phyloP scores from a whole-genome alignment of 2,797 vertebrate genomes.

The Craterocephalus amniculus region DNA sequence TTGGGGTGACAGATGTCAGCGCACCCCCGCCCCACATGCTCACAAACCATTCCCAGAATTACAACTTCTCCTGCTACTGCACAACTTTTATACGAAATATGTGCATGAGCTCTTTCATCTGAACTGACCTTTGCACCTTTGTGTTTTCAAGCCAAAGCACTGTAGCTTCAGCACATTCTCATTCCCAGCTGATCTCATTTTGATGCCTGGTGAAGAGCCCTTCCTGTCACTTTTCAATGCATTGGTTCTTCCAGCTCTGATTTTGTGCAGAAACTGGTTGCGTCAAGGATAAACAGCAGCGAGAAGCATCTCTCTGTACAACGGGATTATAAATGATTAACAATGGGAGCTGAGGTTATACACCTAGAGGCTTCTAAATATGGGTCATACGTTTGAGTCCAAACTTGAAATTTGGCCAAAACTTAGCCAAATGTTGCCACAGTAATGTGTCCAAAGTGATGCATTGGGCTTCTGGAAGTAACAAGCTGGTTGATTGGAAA shows the following conservation, averaged over 20 bases:
- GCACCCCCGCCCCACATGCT: background rate
- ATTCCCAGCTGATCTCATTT: background rate
- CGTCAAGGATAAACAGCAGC: background rate
- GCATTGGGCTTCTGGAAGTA: no score
- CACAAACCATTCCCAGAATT: constrained; percentile 18
- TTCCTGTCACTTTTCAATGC: background rate
- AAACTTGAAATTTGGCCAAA: no score
- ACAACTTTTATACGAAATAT: background rate
- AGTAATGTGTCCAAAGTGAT: no score
- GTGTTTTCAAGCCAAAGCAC: background rate
- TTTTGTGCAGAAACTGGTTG: background rate
- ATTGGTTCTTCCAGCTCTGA: background rate
- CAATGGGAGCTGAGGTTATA: background rate
- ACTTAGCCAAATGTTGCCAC: no score
- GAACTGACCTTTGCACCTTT: constrained; percentile 13
- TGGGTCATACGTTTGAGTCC: no score
- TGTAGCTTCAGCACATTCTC: no score
- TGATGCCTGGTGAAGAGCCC: background rate
- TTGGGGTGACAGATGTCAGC: constrained; percentile 21
- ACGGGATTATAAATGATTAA: background rate
- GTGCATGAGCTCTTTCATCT: background rate
- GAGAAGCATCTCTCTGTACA: background rate
- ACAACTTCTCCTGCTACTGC: constrained; percentile 4
- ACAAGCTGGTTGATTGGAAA: no score
- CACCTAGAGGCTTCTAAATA: background rate